Conservation (phyloP, 2,888 invertebrate species). For the Troides aeacus region DNA sequence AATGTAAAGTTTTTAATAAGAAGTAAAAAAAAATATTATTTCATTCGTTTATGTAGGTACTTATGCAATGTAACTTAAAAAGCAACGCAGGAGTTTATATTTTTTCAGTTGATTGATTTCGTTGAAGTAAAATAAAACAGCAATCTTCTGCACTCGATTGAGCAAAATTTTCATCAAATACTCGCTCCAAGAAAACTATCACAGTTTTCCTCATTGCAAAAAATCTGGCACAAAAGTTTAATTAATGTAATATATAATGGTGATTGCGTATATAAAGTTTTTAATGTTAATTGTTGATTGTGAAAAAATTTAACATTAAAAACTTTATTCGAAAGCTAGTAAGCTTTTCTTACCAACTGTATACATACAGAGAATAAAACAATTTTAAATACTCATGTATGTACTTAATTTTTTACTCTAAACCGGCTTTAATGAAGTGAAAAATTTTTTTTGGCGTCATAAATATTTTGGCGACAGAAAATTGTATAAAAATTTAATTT, state of each 20-base stretch:
- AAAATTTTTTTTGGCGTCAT: too few relatives aligned
- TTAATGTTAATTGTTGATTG: neutral
- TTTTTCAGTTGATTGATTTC: conserved; percentile 11
- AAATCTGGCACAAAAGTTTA: neutral
- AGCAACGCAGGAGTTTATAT: neutral
- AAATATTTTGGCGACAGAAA: too few relatives aligned
- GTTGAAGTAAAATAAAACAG: conserved; percentile 20
- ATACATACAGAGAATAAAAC: too few relatives aligned
- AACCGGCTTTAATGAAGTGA: too few relatives aligned
- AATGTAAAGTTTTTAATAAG: too few relatives aligned
- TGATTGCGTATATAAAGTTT: neutral
- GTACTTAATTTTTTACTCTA: too few relatives aligned
- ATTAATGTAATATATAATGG: neutral
- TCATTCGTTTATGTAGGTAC: neutral
- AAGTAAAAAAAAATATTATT: too few relatives aligned
- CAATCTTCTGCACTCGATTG: conserved; percentile 13
- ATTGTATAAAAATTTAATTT: too few relatives aligned
- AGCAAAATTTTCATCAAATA: conserved; percentile 24
- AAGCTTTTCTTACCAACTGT: too few relatives aligned
- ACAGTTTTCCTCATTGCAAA: neutral
- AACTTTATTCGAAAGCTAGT: too few relatives aligned
- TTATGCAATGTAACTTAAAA: neutral
- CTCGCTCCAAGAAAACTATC: conserved; percentile 6
- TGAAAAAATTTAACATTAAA: too few relatives aligned
- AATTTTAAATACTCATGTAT: too few relatives aligned